Evolutionary conservation across 2,113 vertebrate species (phyloP), one percentile per base, ranked within the genome.

Genomic region (Pollimyrus isidori): DNA sequence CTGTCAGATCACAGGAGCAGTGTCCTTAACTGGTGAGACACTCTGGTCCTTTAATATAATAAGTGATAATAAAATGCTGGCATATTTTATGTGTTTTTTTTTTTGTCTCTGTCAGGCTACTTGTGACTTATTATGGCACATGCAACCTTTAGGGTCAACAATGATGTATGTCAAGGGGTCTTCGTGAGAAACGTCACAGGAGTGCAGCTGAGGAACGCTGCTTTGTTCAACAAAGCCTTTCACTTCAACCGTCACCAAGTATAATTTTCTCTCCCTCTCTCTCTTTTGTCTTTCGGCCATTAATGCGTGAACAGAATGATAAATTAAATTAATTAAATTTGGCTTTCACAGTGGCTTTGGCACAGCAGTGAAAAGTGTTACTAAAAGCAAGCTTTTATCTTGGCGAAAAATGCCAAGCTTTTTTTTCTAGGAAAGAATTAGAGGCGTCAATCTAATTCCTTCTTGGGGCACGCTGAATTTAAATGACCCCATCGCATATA

Each of bases 271-370:
- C 80, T 83, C 76, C 4, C 76, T 87, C 45, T 87, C 49, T 87
- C 15, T 46, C 82, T 48, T 87, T 87, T 53, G 85, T 53, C 49
- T 87, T 15, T 52, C 50, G 26, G 85, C 49, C 85, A 87, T 53
- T 87, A 87, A 87, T 35, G 50, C 50, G 17, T 87, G 85, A 87
- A 52, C 85, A 87, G 85, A 35, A 87, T 87, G 85, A 87, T 87
- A 53, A 87, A 87, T 87, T 35, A 35, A 53, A 87, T 87, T 35
- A 87, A 53, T 87, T 87, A 87, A 87, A 87, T 87, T 52, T 53
- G 50, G 45, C 82, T 84, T 45, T 84, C 82, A 13, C 45, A 84
- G 82, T 46, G 1, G 39, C 82, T 46, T 84, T 84, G 39, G 82
- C 45, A 48, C 23, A 84, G 82, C 82, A 84, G 45, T 84, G 82